Evolutionary conservation across 1,140 invertebrate species (phyloP).

Genomic region (Copidosoma floridanum): DNA sequence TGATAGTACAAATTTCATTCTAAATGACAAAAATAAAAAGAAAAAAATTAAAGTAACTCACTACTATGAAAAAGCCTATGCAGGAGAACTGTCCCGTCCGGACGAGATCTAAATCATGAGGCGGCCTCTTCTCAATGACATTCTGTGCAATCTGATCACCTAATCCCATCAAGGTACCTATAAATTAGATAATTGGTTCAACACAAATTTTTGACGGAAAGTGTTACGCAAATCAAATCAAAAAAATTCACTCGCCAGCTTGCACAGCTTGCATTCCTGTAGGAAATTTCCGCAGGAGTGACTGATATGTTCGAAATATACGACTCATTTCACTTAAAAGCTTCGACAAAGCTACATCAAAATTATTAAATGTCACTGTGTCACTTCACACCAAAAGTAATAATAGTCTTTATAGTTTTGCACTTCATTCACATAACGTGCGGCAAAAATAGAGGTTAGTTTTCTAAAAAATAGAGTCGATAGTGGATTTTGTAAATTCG

Average conservation of each 20-base stretch:
- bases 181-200: constrained; percentile 7
- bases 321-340: no score
- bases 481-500: no score
- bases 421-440: no score
- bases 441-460: no score
- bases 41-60: constrained; percentile 45
- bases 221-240: background rate
- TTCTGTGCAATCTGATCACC: constrained; percentile 63
- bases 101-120: constrained; percentile 50
- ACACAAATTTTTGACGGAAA: background rate
- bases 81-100: constrained; percentile 55
- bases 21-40: background rate
- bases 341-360: no score
- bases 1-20: background rate
- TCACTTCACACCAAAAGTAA: no score
- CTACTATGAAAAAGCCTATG: constrained; percentile 56
- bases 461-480: no score
- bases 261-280: constrained; percentile 45
- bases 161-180: constrained; percentile 60
- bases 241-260: constrained; percentile 41
- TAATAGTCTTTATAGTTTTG: no score
- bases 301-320: constrained; percentile 41
- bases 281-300: constrained; percentile 41
- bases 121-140: constrained; percentile 55
- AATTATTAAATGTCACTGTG: no score